Base-by-base conservation (phyloP, 1,140 invertebrate species). In the Schmidtea mediterranea region DNA sequence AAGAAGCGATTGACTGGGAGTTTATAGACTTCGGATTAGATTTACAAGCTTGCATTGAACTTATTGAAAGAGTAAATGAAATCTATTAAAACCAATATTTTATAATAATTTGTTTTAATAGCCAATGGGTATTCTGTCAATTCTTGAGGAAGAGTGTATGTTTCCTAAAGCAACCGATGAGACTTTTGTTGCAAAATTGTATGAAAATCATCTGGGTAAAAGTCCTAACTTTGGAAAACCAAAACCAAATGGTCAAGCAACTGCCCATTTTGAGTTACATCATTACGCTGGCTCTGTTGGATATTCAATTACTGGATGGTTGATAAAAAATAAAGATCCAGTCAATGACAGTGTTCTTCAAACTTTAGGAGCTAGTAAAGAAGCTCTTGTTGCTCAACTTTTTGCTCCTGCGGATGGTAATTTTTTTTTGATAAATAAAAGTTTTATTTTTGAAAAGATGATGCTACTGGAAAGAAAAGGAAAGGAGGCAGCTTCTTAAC, bases 21-120 rank as follows among this genome's bases (percentile, higher is more conserved):
- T 94, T 94, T 75, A 94, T 95, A 72, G 87, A 95, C 74, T 95
- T 95, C 73, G 89, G 89, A 71, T 86, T 95, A 78, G 89, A 95
- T 73, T 75, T 97, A 64, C 76, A 79, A 69, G 76, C 82, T 67
- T 92, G 86, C 76, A 95, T 95, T 75, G 89, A 94, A 69, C 75
- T 95, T 60, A 90, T 95, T 69, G 87, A 94, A 74, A 94, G 92
- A 82, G 86, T 90, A 78, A 65, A 16, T 32, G 3, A 32, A 32
- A 32, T 32, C 10, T 10, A 32, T 6, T 32, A 32, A 32, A 32
- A 32, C 26, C 3, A 32, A 32, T 32, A 37, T 37, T 37, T 37
- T 37, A 37, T 10, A 37, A 10, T 37, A 10, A 37, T n/a, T n/a
- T n/a, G n/a, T n/a, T 16, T 6, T 55, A 55, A 47, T 71, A 92